These are phyloP conservation scores for Aethes cnicana DNA, from an alignment of 2,888 invertebrate species.

Conservation along the genomic window DNA sequence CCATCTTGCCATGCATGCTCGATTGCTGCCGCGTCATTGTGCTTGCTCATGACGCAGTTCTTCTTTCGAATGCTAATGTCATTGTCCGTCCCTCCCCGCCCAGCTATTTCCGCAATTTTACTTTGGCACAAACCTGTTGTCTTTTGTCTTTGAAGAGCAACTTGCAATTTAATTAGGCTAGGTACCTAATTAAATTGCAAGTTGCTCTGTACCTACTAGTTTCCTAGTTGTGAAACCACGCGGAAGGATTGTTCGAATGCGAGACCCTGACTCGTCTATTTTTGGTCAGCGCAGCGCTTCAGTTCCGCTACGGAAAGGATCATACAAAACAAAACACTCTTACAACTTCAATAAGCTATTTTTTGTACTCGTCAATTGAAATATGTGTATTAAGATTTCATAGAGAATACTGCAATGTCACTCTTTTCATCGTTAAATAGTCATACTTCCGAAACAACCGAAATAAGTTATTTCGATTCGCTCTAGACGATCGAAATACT, in stretches of 20 bases:
- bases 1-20: slow-evolving; percentile 76
- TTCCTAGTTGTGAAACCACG: slow-evolving; percentile 60
- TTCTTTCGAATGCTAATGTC: slow-evolving; percentile 70
- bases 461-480: too few relatives aligned
- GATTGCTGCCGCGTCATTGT: slow-evolving; percentile 73
- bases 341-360: neutral
- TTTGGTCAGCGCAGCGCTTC: slow-evolving; percentile 60
- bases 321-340: neutral
- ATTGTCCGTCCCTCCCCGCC: slow-evolving; percentile 69
- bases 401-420: too few relatives aligned
- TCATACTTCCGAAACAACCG: too few relatives aligned
- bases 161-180: neutral
- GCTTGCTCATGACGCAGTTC: slow-evolving; percentile 66
- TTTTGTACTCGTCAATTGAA: neutral
- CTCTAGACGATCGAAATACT: too few relatives aligned
- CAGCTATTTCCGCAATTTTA: slow-evolving; percentile 43
- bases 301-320: slow-evolving; percentile 48
- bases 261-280: slow-evolving; percentile 74
- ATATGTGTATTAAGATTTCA: slow-evolving; percentile 5
- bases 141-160: slow-evolving; percentile 16
- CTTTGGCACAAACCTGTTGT: slow-evolving; percentile 47
- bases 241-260: slow-evolving; percentile 55
- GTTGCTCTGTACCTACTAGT: too few relatives aligned
- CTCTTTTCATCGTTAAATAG: too few relatives aligned
- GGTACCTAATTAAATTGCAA: too few relatives aligned